Conservation (phyloP, 1,140 invertebrate genomes). For the Heliconius melpomene region DNA sequence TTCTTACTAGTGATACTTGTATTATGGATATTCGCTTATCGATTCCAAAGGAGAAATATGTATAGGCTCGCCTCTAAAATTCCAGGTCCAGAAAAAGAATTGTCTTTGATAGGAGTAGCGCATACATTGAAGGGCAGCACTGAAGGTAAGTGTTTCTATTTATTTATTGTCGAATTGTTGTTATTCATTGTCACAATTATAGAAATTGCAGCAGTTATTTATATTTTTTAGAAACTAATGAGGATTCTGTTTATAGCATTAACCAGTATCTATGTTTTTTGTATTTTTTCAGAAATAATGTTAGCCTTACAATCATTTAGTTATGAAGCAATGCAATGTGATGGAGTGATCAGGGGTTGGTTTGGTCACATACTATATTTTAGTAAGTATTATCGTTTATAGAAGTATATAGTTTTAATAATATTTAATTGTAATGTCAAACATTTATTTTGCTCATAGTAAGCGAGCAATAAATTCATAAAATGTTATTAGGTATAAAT, state of each 20-base stretch:
- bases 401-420: not conserved
- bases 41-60: constrained; percentile 57
- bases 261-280: not conserved
- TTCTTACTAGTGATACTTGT: constrained; percentile 44
- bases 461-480: no score
- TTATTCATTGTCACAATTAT: not conserved
- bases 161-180: not conserved
- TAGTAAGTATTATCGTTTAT: constrained; percentile 35
- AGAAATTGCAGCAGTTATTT: not conserved
- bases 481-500: no score
- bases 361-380: constrained; percentile 51
- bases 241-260: not conserved
- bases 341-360: constrained; percentile 49
- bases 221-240: not conserved
- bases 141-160: constrained; percentile 46
- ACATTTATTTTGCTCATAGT: no score
- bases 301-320: constrained; percentile 41
- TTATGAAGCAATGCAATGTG: constrained; percentile 46
- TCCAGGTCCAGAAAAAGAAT: constrained; percentile 34
- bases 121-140: constrained; percentile 50
- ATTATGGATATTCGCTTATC: constrained; percentile 51
- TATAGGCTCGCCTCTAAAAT: constrained; percentile 53
- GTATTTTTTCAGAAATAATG: constrained; percentile 48
- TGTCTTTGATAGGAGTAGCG: constrained; percentile 56
- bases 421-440: not conserved